These are phyloP conservation scores for Etheostoma nigrum DNA, from an alignment of 2,797 vertebrate species.

Conservation along the genomic window DNA sequence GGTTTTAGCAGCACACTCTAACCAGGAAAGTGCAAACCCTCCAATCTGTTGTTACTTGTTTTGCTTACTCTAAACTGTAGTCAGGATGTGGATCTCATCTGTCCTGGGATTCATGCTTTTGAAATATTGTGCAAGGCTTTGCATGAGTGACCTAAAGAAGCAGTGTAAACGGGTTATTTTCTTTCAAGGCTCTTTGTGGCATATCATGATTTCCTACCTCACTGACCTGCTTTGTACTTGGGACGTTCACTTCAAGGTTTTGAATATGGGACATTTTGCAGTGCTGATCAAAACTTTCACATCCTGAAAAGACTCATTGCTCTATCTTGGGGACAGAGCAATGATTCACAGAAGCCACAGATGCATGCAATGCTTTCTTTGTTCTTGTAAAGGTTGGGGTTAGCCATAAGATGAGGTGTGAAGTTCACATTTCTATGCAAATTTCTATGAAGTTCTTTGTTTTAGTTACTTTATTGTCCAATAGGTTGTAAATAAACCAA, in stretches of 20 bases:
- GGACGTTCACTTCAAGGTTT: conserved; percentile 8
- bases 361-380: not conserved
- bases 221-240: conserved; percentile 30
- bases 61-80: not conserved
- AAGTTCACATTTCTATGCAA: not conserved
- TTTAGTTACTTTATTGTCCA: not conserved
- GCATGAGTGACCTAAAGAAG: conserved; percentile 5
- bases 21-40: not conserved
- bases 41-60: conserved; percentile 7
- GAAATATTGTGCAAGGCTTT: conserved; percentile 5
- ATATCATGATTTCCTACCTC: conserved; percentile 29
- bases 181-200: conserved; percentile 3
- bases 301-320: conserved; percentile 36
- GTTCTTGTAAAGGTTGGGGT: not conserved
- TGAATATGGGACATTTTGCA: conserved; percentile 16
- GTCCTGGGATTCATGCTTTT: conserved; percentile 30
- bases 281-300: conserved; percentile 41
- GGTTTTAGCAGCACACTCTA: not conserved
- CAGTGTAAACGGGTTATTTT: not conserved
- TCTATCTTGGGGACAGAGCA: not conserved
- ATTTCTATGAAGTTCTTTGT: not conserved
- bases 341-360: not conserved
- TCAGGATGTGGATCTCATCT: conserved; percentile 44
- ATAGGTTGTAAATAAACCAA: not conserved
- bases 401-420: not conserved